phyloP scores from a whole-genome alignment of 2,113 vertebrate genomes.

The Columba janthina region DNA sequence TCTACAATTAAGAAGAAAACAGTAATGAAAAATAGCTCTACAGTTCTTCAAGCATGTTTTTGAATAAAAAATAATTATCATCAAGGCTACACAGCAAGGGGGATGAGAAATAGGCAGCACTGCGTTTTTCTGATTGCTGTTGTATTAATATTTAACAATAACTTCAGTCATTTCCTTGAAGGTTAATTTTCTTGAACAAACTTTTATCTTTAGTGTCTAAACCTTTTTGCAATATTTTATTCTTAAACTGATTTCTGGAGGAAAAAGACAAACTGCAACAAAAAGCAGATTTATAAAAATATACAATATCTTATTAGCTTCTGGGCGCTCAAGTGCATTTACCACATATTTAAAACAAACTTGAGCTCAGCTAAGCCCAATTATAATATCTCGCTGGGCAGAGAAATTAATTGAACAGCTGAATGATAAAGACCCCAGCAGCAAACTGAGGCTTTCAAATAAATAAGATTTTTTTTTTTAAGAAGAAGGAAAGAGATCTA shows the following conservation, averaged over 20 bases:
- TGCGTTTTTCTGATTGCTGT: constrained; percentile 28
- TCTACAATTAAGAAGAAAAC: constrained; percentile 25
- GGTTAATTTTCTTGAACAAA: constrained; percentile 51
- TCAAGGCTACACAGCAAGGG: constrained; percentile 45
- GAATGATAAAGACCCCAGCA: constrained; percentile 65
- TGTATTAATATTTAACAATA: constrained; percentile 68
- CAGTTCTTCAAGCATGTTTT: constrained; percentile 45
- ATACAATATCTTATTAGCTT: constrained; percentile 64
- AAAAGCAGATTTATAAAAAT: constrained; percentile 65
- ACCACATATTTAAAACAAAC: constrained; percentile 63
- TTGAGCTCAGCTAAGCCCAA: constrained; percentile 58
- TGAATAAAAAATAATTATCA: constrained; percentile 55
- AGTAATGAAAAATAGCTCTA: constrained; percentile 9
- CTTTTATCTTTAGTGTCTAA: constrained; percentile 51
- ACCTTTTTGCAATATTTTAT: constrained; percentile 14
- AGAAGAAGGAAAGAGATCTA: not conserved
- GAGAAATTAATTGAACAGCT: constrained; percentile 74
- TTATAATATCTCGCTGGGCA: constrained; percentile 71
- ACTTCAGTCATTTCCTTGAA: constrained; percentile 54
- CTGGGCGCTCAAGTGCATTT: constrained; percentile 54
- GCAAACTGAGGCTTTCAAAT: constrained; percentile 60
- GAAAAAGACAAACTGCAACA: constrained; percentile 27
- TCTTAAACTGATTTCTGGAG: constrained; percentile 30
- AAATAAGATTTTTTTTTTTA: constrained; percentile 6
- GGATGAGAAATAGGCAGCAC: constrained; percentile 36